A percentile compares a stretch with the other conserved stretches of the same genome.
Conservation (phyloP, 1,140 invertebrate genomes). For the Brachionus calyciflorus region DNA sequence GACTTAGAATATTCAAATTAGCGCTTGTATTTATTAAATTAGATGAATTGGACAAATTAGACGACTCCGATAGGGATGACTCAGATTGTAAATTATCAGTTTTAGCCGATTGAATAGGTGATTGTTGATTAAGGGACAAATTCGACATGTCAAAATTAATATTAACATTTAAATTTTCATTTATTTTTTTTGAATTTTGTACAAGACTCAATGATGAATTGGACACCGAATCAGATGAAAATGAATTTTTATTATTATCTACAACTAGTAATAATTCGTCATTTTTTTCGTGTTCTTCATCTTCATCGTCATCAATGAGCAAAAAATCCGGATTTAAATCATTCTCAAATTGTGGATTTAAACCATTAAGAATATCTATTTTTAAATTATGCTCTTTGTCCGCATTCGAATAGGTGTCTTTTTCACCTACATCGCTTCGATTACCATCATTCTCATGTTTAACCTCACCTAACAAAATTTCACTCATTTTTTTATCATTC, state of each 20-base stretch:
- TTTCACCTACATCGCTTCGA: neutral
- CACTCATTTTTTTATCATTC: neutral
- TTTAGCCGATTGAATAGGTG: neutral
- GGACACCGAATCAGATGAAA: neutral
- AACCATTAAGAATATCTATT: neutral
- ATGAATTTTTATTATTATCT: conserved; percentile 9
- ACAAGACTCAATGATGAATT: conserved; percentile 1
- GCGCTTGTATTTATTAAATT: neutral
- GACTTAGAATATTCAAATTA: conserved; percentile 5
- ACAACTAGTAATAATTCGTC: neutral
- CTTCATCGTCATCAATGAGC: conserved; percentile 19
- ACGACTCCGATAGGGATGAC: conserved; percentile 16
- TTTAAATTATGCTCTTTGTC: neutral
- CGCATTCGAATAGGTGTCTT: neutral
- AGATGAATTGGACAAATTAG: neutral
- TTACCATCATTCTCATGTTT: neutral
- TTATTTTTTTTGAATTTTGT: neutral
- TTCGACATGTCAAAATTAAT: neutral
- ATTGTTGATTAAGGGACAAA: conserved; percentile 12
- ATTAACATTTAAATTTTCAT: neutral
- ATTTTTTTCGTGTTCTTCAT: neutral
- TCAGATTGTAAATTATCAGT: conserved; percentile 38
- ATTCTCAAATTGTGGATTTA: neutral
- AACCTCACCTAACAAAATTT: neutral
- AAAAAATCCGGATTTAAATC: conserved; percentile 35